Evolutionary conservation across 2,113 vertebrate species (phyloP), one percentile per base, ranked within the genome.

Genomic region (Apaloderma vittatum): DNA sequence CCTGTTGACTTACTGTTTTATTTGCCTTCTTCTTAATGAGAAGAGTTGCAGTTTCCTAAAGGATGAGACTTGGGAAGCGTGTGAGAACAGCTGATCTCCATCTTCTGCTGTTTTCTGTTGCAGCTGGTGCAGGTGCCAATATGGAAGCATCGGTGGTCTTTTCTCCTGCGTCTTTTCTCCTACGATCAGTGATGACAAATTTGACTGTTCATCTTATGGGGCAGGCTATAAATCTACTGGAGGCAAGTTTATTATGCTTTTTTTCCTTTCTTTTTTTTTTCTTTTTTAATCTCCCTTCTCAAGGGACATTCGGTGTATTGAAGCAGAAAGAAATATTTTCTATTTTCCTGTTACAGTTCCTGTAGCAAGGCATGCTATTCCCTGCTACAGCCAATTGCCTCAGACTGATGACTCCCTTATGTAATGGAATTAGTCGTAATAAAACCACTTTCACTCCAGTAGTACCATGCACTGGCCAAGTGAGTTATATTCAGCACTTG

Each of bases 121-220:
- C 92, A 99, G 99, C 96, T 23, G 57, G 97, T 52, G 98, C 98
- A 74, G 97, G 98, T 52, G 96, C 97, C 95, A 99, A 99, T 95
- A 23, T 98, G 62, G 99, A 99, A 93, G 97, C 97, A 46, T 97
- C 97, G 34, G 62, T 99, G 75, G 96, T 99, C 97, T 99, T 99
- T 97, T 99, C 99, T 37, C 98, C 99, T 30, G 91, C 97, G 67
- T 99, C 99, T 29, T 99, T 99, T 94, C 93, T 99, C 22, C 99
- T 99, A 12, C 97, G 98, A 78, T 98, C 98, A 88, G 95, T 97
- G 34, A 96, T 95, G 67, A 97, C 96, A 22, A 99, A 99, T 96
- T 83, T 99, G 86, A 99, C 98, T 1, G 27, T 98, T 26, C 98
- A 99, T 40, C 70, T 98, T 27, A 96, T 98, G 62, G 99, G 99